A percentile compares a stretch with the other conserved stretches of the same genome.
Conservation (phyloP, 1,140 invertebrate species). For the Sesamia nonagrioides region DNA sequence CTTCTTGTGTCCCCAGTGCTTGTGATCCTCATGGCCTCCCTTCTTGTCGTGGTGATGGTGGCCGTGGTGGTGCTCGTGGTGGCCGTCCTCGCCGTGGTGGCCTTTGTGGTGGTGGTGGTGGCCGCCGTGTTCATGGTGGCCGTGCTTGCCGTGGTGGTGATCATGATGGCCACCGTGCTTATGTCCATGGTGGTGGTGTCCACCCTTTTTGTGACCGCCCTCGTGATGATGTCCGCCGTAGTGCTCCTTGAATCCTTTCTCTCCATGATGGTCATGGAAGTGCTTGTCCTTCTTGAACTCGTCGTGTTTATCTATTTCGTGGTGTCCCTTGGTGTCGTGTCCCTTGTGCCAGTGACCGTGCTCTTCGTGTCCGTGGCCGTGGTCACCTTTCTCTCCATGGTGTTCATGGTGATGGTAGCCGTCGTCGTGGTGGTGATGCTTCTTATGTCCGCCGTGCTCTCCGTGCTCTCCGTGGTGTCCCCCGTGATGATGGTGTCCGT, state of each 20-base stretch:
- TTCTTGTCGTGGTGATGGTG: constrained; percentile 90
- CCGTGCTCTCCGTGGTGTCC: constrained; percentile 90
- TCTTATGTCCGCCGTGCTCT: constrained; percentile 91
- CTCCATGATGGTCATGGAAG: constrained; percentile 93
- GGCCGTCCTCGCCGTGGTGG: constrained; percentile 78
- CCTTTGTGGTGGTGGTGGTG: constrained; percentile 89
- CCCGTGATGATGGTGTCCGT: constrained; percentile 88
- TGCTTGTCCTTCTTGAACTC: constrained; percentile 85
- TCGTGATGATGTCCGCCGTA: constrained; percentile 89
- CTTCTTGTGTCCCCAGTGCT: constrained; percentile 88
- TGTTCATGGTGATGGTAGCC: constrained; percentile 89
- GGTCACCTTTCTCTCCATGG: constrained; percentile 91
- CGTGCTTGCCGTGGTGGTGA: constrained; percentile 78
- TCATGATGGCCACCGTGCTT: constrained; percentile 89
- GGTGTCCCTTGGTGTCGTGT: constrained; percentile 92
- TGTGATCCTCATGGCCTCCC: constrained; percentile 84
- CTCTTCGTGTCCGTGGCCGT: constrained; percentile 89
- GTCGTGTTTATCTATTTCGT: constrained; percentile 92
- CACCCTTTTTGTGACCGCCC: constrained; percentile 90
- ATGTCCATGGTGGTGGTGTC: constrained; percentile 90
- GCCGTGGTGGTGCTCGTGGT: constrained; percentile 88
- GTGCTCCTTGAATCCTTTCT: constrained; percentile 90
- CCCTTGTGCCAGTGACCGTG: constrained; percentile 91
- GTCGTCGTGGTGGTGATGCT: constrained; percentile 91
- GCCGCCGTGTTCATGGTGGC: constrained; percentile 77